Conservation (phyloP, 2,888 invertebrate genomes). For the Cephus pygmeus region DNA sequence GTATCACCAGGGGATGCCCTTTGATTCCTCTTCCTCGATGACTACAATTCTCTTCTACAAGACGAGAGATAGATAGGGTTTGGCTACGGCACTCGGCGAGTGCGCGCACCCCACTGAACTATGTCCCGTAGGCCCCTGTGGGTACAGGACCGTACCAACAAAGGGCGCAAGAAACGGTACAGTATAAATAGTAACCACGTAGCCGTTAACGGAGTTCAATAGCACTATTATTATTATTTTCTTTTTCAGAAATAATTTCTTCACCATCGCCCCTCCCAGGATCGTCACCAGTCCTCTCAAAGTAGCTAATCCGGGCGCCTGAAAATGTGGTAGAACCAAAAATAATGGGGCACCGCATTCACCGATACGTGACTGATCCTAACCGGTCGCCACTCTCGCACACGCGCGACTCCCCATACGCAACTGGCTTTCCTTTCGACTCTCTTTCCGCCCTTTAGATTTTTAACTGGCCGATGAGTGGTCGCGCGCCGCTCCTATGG, state of each 20-base stretch:
- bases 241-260: not conserved
- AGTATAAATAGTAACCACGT: not conserved
- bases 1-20: not conserved
- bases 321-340: not conserved
- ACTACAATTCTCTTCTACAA: not conserved
- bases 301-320: not conserved
- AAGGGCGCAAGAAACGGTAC: conserved; percentile 10
- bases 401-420: not conserved
- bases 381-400: not conserved
- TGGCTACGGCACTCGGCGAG: conserved; percentile 45
- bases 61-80: conserved; percentile 29
- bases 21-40: not conserved
- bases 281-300: not conserved
- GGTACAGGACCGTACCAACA: conserved; percentile 39
- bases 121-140: conserved; percentile 38
- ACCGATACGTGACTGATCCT: not conserved
- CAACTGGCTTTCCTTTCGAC: not conserved
- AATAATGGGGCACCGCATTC: not conserved
- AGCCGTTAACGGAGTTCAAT: not conserved
- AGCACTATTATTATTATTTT: not conserved
- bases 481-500: not conserved
- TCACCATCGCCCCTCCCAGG: not conserved
- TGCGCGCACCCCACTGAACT: conserved; percentile 55
- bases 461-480: not conserved
- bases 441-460: not conserved